Base-by-base conservation (phyloP, 2,888 invertebrate genomes). In the Rapana venosa region DNA sequence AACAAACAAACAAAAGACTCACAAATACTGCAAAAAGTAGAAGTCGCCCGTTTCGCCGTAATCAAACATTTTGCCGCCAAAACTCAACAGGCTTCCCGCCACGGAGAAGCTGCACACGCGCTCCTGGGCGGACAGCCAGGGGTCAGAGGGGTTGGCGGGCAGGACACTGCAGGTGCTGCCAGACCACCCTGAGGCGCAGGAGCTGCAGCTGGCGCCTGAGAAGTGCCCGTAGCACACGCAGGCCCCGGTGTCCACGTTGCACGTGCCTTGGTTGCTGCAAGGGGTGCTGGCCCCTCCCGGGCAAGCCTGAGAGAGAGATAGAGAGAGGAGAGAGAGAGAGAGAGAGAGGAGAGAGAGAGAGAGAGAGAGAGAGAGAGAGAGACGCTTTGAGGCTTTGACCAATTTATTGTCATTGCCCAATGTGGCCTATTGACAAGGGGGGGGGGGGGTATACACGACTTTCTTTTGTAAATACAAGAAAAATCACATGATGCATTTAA, bases 231-330 rank as follows among this genome's bases (percentile, higher is more conserved):
- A 22, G 36, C 86, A 86, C 20, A 66, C 66, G 17, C 86, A 86
- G 20, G 13, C 66, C 22, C 86, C 86, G 4, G 66, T 86, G 66
- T 61, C 86, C 66, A 30, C 58, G 86, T 35, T 86, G 66, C 86
- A 86, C 66, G 86, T 86, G 66, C 86, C 86, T 5, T 86, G 86
- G 13, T 36, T 36, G 66, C 17, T 86, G 66, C 86, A 86, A 11
- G 66, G 66, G 20, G 32, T 35, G 66, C 86, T 86, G 66, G 86
- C 61, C 6, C 86, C 86, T 32, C 86, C 86, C 0, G 84, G 84
- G n/a, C 84, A 84, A n/a, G 58, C 58, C 84, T 84, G 84, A 13
- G 15, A 61, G 66, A 5, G 47, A 47, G 47, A 47, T 2, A 47
- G 47, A 47, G 47, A 47, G 47, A 47, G 47, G 8, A 47, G 66